Conservation (phyloP, 2,113 vertebrate genomes). For the Xiphias gladius region DNA sequence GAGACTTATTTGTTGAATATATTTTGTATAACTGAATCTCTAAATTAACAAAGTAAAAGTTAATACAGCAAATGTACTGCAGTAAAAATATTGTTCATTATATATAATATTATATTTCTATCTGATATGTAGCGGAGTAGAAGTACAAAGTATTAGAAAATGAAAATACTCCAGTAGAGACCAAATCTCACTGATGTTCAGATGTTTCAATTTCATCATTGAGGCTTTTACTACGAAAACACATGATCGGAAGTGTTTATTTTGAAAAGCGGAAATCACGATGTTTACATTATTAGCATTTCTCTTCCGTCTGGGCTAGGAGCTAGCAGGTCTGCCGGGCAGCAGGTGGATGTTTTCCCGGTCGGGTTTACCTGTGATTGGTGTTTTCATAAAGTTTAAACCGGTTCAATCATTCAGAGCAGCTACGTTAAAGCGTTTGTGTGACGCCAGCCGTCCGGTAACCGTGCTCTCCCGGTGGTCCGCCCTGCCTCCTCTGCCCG, state of each 20-base stretch:
- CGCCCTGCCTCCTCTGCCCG: background rate
- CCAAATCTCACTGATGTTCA: too few relatives aligned
- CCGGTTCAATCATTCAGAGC: background rate
- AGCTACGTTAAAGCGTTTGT: background rate
- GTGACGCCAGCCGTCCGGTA: background rate
- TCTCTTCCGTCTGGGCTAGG: background rate
- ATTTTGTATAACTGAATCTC: too few relatives aligned
- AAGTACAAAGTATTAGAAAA: too few relatives aligned
- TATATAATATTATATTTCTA: too few relatives aligned
- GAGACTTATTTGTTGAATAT: too few relatives aligned
- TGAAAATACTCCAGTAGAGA: too few relatives aligned
- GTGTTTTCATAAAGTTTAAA: background rate
- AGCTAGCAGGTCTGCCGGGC: constrained; percentile 15
- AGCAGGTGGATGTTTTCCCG: constrained; percentile 37
- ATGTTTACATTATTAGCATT: constrained; percentile 37
- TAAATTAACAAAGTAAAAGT: too few relatives aligned
- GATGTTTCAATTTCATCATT: too few relatives aligned
- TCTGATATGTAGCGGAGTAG: too few relatives aligned
- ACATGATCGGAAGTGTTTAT: background rate
- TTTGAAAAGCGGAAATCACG: constrained; percentile 45
- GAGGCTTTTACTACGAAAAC: constrained; percentile 28
- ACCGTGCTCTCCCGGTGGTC: background rate
- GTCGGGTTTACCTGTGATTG: background rate
- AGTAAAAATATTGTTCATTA: too few relatives aligned
- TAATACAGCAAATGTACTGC: too few relatives aligned